A percentile compares a stretch with the other conserved stretches of the same genome.
Conservation (phyloP, 2,113 vertebrate genomes). For the Lampris incognitus region DNA sequence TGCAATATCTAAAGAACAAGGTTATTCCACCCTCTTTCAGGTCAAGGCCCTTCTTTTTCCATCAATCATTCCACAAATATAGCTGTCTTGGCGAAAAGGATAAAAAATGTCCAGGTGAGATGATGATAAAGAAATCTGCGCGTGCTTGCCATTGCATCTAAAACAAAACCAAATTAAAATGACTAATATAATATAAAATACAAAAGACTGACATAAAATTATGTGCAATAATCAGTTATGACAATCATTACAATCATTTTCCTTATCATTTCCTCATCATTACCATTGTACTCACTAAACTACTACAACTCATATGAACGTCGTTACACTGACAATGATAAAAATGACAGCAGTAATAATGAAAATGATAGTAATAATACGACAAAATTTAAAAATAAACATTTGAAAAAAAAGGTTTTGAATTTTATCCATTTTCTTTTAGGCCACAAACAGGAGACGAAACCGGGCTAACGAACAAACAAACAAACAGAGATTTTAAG, state of each 20-base stretch:
- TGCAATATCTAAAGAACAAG: conserved; percentile 77
- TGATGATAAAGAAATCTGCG: conserved; percentile 82
- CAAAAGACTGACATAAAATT: conserved; percentile 86
- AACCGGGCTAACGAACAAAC: conserved; percentile 84
- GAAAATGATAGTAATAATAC: conserved; percentile 62
- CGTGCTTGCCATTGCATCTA: conserved; percentile 51
- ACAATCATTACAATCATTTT: conserved; percentile 72
- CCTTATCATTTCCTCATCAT: conserved; percentile 61
- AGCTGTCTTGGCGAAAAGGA: conserved; percentile 81
- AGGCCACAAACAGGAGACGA: conserved; percentile 83
- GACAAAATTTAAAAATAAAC: conserved; percentile 67
- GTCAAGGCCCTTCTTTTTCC: conserved; percentile 71
- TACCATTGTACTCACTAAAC: conserved; percentile 61
- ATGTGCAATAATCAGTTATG: conserved; percentile 85
- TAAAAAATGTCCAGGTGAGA: conserved; percentile 77
- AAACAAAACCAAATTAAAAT: conserved; percentile 61
- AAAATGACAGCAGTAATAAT: conserved; percentile 87
- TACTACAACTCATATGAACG: conserved; percentile 65
- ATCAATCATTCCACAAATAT: conserved; percentile 78
- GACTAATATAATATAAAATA: conserved; percentile 93
- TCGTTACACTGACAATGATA: conserved; percentile 63
- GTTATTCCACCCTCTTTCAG: conserved; percentile 80
- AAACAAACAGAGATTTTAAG: conserved; percentile 69
- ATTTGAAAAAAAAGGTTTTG: conserved; percentile 63
- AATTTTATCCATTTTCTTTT: conserved; percentile 75